Conservation (phyloP, 2,888 invertebrate genomes). For the Drosophila ezoana region DNA sequence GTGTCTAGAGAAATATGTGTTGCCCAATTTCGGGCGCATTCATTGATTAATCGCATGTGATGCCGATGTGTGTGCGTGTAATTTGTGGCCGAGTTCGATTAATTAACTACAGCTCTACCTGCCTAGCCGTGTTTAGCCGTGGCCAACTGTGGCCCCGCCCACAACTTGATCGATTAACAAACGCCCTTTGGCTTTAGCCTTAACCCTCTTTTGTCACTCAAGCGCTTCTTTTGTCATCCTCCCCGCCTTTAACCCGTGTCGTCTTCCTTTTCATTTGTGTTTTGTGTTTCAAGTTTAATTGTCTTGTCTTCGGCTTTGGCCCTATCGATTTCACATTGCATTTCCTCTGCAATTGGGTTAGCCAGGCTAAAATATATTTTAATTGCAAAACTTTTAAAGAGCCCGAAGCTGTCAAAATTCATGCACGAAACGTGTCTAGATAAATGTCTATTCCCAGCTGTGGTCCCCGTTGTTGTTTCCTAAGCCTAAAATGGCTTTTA, state of each 20-base stretch:
- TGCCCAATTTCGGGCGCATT: conserved; percentile 56
- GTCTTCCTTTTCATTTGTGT: conserved; percentile 18
- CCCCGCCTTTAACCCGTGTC: neutral
- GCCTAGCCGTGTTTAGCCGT: neutral
- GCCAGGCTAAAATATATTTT: conserved; percentile 30
- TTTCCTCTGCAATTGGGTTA: conserved; percentile 48
- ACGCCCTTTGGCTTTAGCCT: conserved; percentile 55
- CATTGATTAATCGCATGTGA: conserved; percentile 56
- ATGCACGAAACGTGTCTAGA: conserved; percentile 25
- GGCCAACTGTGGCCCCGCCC: conserved; percentile 9
- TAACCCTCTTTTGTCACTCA: conserved; percentile 68
- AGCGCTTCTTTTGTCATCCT: conserved; percentile 37
- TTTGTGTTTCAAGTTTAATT: conserved; percentile 76
- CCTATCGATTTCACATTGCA: conserved; percentile 62
- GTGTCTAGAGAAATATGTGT: conserved; percentile 31
- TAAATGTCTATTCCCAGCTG: conserved; percentile 6
- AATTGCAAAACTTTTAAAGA: conserved; percentile 58
- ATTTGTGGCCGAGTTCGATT: conserved; percentile 26
- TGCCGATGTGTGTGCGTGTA: conserved; percentile 20
- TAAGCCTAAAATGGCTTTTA: conserved; percentile 62
- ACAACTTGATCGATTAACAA: conserved; percentile 63
- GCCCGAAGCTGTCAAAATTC: conserved; percentile 23
- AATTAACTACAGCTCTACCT: conserved; percentile 26
- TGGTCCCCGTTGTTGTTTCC: conserved; percentile 13
- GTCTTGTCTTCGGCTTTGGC: conserved; percentile 50